Conservation (phyloP, 1,140 invertebrate genomes). For the Notospermus geniculatus region DNA sequence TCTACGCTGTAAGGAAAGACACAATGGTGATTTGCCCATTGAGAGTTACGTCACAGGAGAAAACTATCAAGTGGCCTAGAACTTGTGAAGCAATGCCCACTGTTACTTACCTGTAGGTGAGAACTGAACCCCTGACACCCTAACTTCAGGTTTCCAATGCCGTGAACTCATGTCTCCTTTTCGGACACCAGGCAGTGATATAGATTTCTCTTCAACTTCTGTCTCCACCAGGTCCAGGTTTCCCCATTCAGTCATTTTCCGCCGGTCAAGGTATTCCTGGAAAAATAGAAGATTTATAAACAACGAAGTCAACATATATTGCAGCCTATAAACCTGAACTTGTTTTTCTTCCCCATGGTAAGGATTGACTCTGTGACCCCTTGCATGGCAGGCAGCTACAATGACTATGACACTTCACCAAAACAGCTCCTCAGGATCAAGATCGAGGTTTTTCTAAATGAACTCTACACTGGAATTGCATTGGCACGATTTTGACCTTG, state of each 20-base stretch:
- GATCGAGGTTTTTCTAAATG: too few relatives aligned
- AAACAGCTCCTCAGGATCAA: background rate
- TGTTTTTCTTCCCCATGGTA: background rate
- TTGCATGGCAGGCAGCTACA: too few relatives aligned
- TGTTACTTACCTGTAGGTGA: conserved; percentile 77
- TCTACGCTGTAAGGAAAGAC: too few relatives aligned
- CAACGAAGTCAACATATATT: conserved; percentile 17
- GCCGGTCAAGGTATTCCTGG: conserved; percentile 85
- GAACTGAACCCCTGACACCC: conserved; percentile 81
- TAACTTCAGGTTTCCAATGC: conserved; percentile 80
- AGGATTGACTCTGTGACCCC: too few relatives aligned
- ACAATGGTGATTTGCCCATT: too few relatives aligned
- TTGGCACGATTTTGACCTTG: conserved; percentile 5
- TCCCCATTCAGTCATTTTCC: conserved; percentile 90
- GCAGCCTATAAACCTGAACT: conserved; percentile 15
- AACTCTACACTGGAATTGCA: background rate
- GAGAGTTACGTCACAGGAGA: too few relatives aligned
- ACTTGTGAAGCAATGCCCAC: conserved; percentile 6
- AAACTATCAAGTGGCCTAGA: background rate
- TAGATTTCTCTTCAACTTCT: conserved; percentile 67
- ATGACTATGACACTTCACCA: background rate
- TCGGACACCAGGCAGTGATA: conserved; percentile 82
- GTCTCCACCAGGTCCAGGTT: conserved; percentile 83
- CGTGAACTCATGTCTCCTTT: conserved; percentile 86
- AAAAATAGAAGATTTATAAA: conserved; percentile 21